Evolutionary conservation across 1,140 invertebrate species (phyloP).

Genomic region (Drosophila sturtevanti): DNA sequence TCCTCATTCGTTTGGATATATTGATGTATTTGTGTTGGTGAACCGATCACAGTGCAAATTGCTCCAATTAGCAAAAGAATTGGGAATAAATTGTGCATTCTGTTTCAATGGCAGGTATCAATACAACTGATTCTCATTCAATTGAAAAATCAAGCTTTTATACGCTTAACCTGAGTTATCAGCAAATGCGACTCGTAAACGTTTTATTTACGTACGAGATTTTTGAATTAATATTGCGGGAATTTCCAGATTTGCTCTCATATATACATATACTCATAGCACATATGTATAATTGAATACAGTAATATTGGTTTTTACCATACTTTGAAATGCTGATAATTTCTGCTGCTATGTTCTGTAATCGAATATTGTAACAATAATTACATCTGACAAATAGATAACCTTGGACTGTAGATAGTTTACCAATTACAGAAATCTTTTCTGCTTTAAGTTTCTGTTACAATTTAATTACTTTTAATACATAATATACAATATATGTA

Average conservation of each 20-base stretch:
- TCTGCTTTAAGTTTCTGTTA: too few species aligned
- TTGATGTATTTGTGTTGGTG: slow-evolving; percentile 16
- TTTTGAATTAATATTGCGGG: not conserved
- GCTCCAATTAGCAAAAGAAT: slow-evolving; percentile 32
- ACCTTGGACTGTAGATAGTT: too few species aligned
- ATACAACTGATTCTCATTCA: slow-evolving; percentile 32
- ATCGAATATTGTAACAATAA: too few species aligned
- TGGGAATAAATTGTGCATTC: slow-evolving; percentile 30
- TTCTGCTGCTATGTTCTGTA: too few species aligned
- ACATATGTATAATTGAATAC: too few species aligned
- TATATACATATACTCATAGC: too few species aligned
- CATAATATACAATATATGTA: too few species aligned
- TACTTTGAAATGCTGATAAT: too few species aligned
- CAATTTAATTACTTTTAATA: too few species aligned
- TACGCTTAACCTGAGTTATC: slow-evolving; percentile 35
- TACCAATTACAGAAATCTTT: too few species aligned
- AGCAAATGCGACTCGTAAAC: not conserved
- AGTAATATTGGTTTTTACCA: too few species aligned
- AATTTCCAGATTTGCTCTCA: slow-evolving; percentile 13
- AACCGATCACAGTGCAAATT: slow-evolving; percentile 17
- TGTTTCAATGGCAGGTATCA: not conserved
- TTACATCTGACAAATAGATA: too few species aligned
- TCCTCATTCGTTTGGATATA: slow-evolving; percentile 15
- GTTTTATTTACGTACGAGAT: not conserved
- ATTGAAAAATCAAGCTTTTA: slow-evolving; percentile 26